Base-by-base conservation (phyloP, 2,888 invertebrate species). In the Leptodirus hochenwartii region DNA sequence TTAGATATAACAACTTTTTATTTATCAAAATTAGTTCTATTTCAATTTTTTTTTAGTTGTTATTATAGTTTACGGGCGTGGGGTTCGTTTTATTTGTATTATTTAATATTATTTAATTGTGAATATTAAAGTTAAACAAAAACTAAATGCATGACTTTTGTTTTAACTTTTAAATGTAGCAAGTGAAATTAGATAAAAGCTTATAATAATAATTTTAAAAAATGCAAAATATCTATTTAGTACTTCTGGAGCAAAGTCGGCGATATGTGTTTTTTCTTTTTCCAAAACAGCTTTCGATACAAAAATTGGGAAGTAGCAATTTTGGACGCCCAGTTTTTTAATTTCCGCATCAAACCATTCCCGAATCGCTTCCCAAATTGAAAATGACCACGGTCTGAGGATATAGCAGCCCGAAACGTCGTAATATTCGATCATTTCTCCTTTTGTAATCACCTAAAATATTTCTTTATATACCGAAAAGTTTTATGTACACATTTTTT, bases 321-420 rank as follows among this genome's bases (percentile, higher is more conserved):
- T 95, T 50, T 90, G 78, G 4, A 98, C 93, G 2, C 91, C 98
- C 16, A 91, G 58, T 44, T 78, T 76, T 49, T 84, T 85, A 42
- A 96, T 90, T 54, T 82, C 74, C 1, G 46, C 51, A 50, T 87
- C 87, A 41, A 98, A 78, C 70, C 78, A 95, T 31, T 66, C 66
- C 43, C 75, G 72, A 35, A 99, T 90, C 1, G 56, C 49, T 48
- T 96, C 93, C 98, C 98, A 99, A 44, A 99, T 84, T 33, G 81
- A 69, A 57, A 72, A 98, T 8, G 95, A 79, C 95, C 96, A 96
- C 6, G 93, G 96, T 12, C 96, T 74, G 30, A 98, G 67, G 44
- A 99, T 90, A 56, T 99, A 99, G 56, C 98, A 99, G 0, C 98
- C 98, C 29, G 93, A 93, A 4, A 98, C 91, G 56, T 98, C 95